Evolutionary conservation across 2,888 invertebrate genomes (phyloP).

Genomic region (Adelphocoris suturalis): DNA sequence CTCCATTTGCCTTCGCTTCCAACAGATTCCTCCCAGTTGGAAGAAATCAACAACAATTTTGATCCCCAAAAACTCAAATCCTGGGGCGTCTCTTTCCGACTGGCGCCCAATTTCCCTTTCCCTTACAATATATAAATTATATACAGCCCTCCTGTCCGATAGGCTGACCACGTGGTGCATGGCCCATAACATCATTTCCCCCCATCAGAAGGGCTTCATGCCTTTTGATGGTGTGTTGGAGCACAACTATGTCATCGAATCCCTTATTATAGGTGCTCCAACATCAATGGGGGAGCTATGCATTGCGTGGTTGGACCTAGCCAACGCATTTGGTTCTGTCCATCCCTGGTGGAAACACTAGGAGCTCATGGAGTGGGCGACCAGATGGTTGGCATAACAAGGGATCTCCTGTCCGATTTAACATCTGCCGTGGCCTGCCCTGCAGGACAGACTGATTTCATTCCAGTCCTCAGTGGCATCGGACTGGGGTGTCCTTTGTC

Average conservation of each 20-base stretch:
- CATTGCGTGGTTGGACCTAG: slow-evolving; percentile 65
- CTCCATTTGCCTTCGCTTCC: slow-evolving; percentile 11
- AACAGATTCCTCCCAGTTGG: slow-evolving; percentile 63
- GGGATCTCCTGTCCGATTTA: slow-evolving; percentile 18
- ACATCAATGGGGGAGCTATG: neutral
- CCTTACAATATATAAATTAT: slow-evolving; percentile 76
- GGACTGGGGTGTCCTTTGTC: slow-evolving; percentile 63
- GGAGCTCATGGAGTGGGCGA: neutral
- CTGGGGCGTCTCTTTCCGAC: slow-evolving; percentile 75
- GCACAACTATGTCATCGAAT: slow-evolving; percentile 40
- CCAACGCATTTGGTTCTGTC: slow-evolving; percentile 57
- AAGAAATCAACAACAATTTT: slow-evolving; percentile 72
- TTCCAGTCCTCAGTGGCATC: slow-evolving; percentile 35
- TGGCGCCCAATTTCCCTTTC: slow-evolving; percentile 77
- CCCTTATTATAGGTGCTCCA: neutral
- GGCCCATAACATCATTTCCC: slow-evolving; percentile 50
- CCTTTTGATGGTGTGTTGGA: slow-evolving; percentile 62
- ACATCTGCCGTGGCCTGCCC: slow-evolving; percentile 13
- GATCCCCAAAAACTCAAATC: slow-evolving; percentile 71
- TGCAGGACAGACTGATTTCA: neutral
- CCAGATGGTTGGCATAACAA: slow-evolving; percentile 1
- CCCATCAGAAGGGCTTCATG: slow-evolving; percentile 67
- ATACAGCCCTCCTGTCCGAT: slow-evolving; percentile 72
- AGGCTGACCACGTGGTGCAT: slow-evolving; percentile 48
- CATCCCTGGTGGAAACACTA: slow-evolving; percentile 40